A percentile compares a stretch with the other conserved stretches of the same genome.
These are phyloP conservation scores for Anticlea derivata DNA, from an alignment of 2,888 invertebrate genomes.

Conservation along the genomic window DNA sequence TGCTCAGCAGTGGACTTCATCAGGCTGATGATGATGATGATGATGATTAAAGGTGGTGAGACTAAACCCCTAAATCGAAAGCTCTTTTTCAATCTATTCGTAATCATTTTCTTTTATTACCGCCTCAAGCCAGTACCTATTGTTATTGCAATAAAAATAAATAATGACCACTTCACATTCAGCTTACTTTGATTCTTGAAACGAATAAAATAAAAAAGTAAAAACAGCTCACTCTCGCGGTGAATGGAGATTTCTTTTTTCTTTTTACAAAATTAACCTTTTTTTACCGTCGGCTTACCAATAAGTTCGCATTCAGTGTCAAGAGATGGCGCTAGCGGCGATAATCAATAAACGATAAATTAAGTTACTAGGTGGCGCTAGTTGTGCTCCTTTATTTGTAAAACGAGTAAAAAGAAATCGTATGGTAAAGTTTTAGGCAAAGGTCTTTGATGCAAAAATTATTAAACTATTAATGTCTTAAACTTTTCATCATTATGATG, in stretches of 20 bases:
- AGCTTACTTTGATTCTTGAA: background rate
- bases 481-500: too few species aligned
- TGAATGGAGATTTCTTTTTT: slow-evolving; percentile 38
- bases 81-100: background rate
- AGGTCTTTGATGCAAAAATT: too few species aligned
- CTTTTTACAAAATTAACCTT: slow-evolving; percentile 18
- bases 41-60: too few species aligned
- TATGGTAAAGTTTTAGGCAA: too few species aligned
- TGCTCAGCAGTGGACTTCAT: too few species aligned
- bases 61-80: too few species aligned
- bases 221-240: slow-evolving; percentile 71
- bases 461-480: too few species aligned
- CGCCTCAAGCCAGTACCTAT: background rate
- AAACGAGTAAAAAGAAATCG: slow-evolving; percentile 35
- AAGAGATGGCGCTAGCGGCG: slow-evolving; percentile 16
- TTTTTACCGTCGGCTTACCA: slow-evolving; percentile 34
- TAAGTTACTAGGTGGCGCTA: slow-evolving; percentile 27
- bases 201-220: slow-evolving; percentile 57
- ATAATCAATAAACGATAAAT: background rate
- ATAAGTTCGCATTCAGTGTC: slow-evolving; percentile 16
- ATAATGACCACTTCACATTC: slow-evolving; percentile 5
- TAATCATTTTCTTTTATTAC: background rate
- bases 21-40: too few species aligned
- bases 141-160: slow-evolving; percentile 5
- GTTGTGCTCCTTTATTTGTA: slow-evolving; percentile 14